These are phyloP conservation scores for Pangasius krempfi DNA, from an alignment of 2,797 vertebrate genomes.

Conservation along the genomic window DNA sequence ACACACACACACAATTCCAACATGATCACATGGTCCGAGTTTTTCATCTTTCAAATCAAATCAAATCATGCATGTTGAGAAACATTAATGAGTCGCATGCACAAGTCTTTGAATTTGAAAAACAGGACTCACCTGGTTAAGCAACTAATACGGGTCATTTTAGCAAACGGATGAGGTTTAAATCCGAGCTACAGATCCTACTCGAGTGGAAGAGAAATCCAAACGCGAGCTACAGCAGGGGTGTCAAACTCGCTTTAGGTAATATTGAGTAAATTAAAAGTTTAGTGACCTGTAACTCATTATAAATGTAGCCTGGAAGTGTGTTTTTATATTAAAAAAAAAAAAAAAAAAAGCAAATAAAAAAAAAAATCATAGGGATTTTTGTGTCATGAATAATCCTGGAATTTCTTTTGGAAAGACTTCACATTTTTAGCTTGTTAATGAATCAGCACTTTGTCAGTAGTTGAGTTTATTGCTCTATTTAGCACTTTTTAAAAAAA, in stretches of 20 bases:
- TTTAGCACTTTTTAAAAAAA: too few relatives aligned
- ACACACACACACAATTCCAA: constrained; percentile 30
- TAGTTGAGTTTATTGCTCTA: not conserved
- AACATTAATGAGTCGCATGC: not conserved
- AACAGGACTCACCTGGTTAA: constrained; percentile 39
- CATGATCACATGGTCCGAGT: not conserved
- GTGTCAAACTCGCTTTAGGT: not conserved
- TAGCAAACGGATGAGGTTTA: not conserved
- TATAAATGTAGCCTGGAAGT: not conserved
- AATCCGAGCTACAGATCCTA: not conserved
- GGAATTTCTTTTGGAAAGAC: not conserved
- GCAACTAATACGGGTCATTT: constrained; percentile 15
- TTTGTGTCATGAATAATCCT: not conserved
- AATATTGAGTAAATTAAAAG: not conserved
- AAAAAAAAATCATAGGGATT: too few relatives aligned
- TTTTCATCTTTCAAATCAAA: not conserved
- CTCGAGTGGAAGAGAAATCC: not conserved
- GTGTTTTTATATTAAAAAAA: too few relatives aligned
- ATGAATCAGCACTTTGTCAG: too few relatives aligned
- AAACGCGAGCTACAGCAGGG: not conserved
- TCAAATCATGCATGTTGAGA: not conserved
- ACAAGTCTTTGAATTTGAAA: constrained; percentile 8
- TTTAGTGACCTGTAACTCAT: not conserved
- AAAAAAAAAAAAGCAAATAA: too few relatives aligned
- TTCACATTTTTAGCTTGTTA: not conserved